phyloP scores from a whole-genome alignment of 1,140 invertebrate genomes.

The Holcopasites calliopsidis region DNA sequence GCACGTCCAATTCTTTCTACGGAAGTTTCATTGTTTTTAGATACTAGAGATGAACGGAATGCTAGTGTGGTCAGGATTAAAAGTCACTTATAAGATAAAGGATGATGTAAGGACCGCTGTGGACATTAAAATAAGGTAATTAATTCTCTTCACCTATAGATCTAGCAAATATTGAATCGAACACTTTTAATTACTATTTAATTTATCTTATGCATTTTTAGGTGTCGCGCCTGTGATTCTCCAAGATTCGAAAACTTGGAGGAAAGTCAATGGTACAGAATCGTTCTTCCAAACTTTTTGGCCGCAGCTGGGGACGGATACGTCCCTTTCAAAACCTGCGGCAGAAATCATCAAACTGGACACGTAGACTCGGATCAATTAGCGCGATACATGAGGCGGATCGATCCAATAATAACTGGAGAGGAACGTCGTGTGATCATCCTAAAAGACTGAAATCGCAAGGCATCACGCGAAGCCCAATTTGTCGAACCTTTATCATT shows the following conservation, averaged over 20 bases:
- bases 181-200: too few relatives aligned
- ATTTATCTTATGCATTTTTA: constrained; percentile 46
- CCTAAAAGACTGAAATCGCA: too few relatives aligned
- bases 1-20: background rate
- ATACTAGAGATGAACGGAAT: constrained; percentile 35
- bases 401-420: constrained; percentile 62
- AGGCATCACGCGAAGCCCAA: too few relatives aligned
- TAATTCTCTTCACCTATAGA: background rate
- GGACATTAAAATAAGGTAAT: constrained; percentile 64
- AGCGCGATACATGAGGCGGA: constrained; percentile 55
- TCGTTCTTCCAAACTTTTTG: constrained; percentile 83
- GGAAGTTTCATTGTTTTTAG: background rate
- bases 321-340: constrained; percentile 47
- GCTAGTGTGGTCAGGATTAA: constrained; percentile 73
- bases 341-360: constrained; percentile 62
- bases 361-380: constrained; percentile 55
- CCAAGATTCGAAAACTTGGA: constrained; percentile 82
- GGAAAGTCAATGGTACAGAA: constrained; percentile 80
- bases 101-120: constrained; percentile 32
- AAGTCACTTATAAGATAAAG: constrained; percentile 77
- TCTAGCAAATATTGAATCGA: too few relatives aligned
- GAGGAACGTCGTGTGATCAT: constrained; percentile 56
- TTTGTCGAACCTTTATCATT: background rate
- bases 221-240: constrained; percentile 84
- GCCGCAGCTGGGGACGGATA: constrained; percentile 85